phyloP scores from a whole-genome alignment of 2,888 invertebrate species.

The Stramonita haemastoma region DNA sequence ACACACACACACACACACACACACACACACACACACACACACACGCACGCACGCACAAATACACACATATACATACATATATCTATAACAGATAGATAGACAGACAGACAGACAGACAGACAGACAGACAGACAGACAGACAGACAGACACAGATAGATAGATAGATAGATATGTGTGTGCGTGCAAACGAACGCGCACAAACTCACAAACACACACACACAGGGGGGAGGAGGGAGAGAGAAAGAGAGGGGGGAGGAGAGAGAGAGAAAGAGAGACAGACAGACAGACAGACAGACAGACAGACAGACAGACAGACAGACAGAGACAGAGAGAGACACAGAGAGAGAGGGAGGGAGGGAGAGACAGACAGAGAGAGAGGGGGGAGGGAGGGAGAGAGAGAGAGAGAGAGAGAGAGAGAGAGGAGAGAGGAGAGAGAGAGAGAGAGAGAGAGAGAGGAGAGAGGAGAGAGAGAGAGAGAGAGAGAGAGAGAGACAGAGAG shows the following conservation, averaged over 20 bases:
- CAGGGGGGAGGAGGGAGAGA: neutral
- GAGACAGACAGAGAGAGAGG: slow-evolving; percentile 32
- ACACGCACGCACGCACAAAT: neutral
- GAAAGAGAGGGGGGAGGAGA: neutral
- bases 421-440: slow-evolving; percentile 25
- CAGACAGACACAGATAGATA: neutral
- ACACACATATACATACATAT: neutral
- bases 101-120: neutral
- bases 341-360: slow-evolving; percentile 33
- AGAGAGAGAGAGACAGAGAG: slow-evolving; percentile 21
- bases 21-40: slow-evolving; percentile 17
- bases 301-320: neutral
- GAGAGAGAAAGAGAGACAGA: too few species aligned
- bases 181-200: neutral
- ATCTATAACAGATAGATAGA: neutral
- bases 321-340: neutral
- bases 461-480: neutral
- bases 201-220: neutral
- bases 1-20: slow-evolving; percentile 3
- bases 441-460: neutral
- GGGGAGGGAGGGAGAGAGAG: slow-evolving; percentile 28
- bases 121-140: neutral
- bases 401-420: slow-evolving; percentile 29
- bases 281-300: neutral
- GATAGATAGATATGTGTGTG: slow-evolving; percentile 7